Evolutionary conservation across 2,113 vertebrate genomes (phyloP).

Genomic region (Phyllostomus discolor): DNA sequence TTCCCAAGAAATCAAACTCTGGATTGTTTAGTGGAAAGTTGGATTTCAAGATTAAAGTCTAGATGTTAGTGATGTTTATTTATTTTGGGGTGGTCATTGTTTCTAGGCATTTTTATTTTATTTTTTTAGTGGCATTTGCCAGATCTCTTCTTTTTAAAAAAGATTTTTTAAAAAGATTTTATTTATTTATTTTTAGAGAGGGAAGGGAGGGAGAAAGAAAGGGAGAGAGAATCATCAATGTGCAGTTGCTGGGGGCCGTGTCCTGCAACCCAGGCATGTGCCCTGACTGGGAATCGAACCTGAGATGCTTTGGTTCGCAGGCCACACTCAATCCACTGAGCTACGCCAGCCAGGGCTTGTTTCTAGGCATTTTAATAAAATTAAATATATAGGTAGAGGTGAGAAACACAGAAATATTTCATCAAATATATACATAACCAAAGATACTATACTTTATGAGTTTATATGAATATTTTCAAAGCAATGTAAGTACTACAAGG

Average conservation of each 20-base stretch:
- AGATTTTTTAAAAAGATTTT: no score
- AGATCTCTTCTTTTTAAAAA: no score
- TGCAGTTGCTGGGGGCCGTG: no score
- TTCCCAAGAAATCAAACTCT: slow-evolving; percentile 10
- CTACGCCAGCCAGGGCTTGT: neutral
- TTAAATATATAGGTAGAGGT: neutral
- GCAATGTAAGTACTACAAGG: neutral
- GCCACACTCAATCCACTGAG: no score
- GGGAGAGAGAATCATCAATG: no score
- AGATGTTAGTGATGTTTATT: neutral
- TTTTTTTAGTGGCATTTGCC: no score
- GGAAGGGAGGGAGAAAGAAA: no score
- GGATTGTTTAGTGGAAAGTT: neutral
- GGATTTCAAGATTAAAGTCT: neutral
- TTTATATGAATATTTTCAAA: slow-evolving; percentile 12
- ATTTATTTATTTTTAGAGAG: no score
- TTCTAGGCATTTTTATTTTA: neutral
- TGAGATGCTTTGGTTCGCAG: no score
- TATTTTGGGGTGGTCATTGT: neutral
- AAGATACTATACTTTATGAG: neutral
- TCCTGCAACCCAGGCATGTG: no score
- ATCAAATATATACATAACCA: neutral
- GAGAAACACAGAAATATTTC: neutral
- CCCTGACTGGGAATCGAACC: no score
- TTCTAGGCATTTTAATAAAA: neutral